A percentile compares a stretch with the other conserved stretches of the same genome.
Conservation (phyloP, 2,113 vertebrate genomes). For the Athene cunicularia region DNA sequence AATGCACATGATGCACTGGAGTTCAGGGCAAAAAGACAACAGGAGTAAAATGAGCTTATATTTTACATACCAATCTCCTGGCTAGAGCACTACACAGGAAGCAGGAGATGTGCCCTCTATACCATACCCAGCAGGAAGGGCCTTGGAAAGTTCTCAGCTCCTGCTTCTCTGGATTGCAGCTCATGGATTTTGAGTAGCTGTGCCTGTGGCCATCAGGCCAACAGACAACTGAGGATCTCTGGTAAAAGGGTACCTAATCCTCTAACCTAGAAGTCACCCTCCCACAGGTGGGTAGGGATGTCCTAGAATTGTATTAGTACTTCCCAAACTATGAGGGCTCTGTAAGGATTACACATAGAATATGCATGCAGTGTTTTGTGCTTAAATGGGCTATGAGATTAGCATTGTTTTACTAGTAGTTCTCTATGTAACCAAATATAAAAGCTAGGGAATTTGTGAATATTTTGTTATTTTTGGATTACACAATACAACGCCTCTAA, state of each 20-base stretch:
- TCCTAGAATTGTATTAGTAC: background rate
- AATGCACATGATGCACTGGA: too few species aligned
- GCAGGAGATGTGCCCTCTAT: background rate
- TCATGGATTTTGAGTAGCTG: background rate
- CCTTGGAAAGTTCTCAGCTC: background rate
- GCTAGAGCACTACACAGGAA: accelerated
- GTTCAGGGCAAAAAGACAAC: background rate
- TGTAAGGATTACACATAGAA: background rate
- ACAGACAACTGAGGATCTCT: background rate
- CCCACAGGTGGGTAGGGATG: background rate
- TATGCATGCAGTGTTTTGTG: accelerated
- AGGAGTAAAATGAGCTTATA: background rate
- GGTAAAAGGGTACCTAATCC: background rate
- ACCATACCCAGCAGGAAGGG: background rate
- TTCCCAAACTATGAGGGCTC: background rate
- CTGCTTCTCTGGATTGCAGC: background rate
- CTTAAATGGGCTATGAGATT: accelerated
- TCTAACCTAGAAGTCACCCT: background rate
- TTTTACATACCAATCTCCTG: too few species aligned
- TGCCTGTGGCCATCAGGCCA: background rate
- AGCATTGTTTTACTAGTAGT: background rate
- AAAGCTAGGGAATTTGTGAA: background rate
- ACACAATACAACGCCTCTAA: background rate
- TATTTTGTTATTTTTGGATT: background rate
- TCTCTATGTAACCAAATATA: background rate